Evolutionary conservation across 2,888 invertebrate species (phyloP), one percentile per base, ranked within the genome.

Genomic region (Leptinotarsa juncta): DNA sequence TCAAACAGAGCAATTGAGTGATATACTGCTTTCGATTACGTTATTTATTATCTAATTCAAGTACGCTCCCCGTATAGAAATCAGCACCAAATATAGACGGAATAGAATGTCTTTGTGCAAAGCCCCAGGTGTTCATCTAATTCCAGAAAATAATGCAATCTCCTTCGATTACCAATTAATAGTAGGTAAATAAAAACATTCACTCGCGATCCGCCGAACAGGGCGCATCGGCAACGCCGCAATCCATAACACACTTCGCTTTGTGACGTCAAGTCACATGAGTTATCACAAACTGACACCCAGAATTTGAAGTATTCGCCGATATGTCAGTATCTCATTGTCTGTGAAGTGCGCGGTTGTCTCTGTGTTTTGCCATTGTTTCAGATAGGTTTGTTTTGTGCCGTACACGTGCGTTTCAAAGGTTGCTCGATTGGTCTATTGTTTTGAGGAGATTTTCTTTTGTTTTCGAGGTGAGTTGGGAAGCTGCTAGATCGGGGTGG

Each of bases 221-320:
- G 53, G n/a, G 18, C 65, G 60, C 26, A 32, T 48, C 65, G 72
- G 70, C 73, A 74, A 73, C 72, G 32, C 49, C 73, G 73, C 66
- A 10, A 20, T 5, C 70, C 70, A 50, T 49, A 72, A 71, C 75
- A 74, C 74, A 70, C 72, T 76, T 73, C 75, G 72, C 74, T 74
- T 72, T 74, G 71, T 86, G 86, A 87, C 87, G 87, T 87, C 85
- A 85, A 82, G 85, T 86, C 86, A 86, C 86, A 86, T 86, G 86
- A 86, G 83, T 85, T 86, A 86, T 85, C 86, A 85, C 83, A 84
- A 84, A 73, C 74, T 74, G 77, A 77, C 74, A 79, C 77, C 73
- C 78, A 82, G 82, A 84, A 87, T 87, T 86, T 82, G 84, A 86
- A 85, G 84, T 83, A 86, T 86, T 83, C 82, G 80, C 81, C 81